Evolutionary conservation across 1,140 invertebrate genomes (phyloP), one percentile per base, ranked within the genome.

Genomic region (Lepidurus arcticus): DNA sequence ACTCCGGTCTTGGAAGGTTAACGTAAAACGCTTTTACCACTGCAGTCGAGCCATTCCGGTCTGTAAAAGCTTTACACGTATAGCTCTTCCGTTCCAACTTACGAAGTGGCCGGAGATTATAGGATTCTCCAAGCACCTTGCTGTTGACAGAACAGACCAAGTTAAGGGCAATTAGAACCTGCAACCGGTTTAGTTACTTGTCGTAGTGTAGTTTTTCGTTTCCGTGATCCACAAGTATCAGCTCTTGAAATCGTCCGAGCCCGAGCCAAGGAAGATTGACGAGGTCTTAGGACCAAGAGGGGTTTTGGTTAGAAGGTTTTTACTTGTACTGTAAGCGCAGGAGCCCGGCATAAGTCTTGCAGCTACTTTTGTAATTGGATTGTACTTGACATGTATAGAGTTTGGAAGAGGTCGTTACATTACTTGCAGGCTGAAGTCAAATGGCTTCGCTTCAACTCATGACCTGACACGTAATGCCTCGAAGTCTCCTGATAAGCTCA

Each of bases 361-460:
- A 65, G 53, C 53, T 65, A 65, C 53, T 65, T 34, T 65, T 65
- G 53, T 65, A 65, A 65, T 65, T 65, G n/a, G 53, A 65, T 65
- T 65, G 53, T 65, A 65, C 53, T 65, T 65, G 53, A 65, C 53
- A 65, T 65, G 53, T 65, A 21, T 65, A 65, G 53, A 65, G 53
- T 65, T 65, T 65, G 53, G 53, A 65, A 65, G 53, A 65, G 53
- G n/a, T 65, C 13, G 53, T 65, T 65, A 13, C n/a, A 65, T 34
- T 3, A 3, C 34, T 34, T 34, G 2, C 34, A 21, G 53, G 16
- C 21, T 65, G 53, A 65, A 65, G 16, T 65, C 53, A 13, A 65
- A 65, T 16, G 53, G 53, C 53, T 65, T 65, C 13, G n/a, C 53
- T 65, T 65, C 53, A 65, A 21, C 53, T 65, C 53, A 65, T 65